A percentile compares a stretch with the other conserved stretches of the same genome.
These are phyloP conservation scores for Sebastes oblongus DNA, from an alignment of 2,797 vertebrate genomes.

Conservation along the genomic window DNA sequence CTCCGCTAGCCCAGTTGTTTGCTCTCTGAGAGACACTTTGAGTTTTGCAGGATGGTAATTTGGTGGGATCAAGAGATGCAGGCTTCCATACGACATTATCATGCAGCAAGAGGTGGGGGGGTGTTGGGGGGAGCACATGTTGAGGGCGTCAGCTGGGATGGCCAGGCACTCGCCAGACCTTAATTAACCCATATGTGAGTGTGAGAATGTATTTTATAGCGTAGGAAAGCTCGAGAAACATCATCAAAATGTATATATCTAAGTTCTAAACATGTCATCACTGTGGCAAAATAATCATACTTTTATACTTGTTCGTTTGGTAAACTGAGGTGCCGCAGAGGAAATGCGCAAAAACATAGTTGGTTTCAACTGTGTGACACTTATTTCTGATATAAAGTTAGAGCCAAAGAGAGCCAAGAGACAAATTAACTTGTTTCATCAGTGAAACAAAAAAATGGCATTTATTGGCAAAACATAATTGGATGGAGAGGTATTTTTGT, in stretches of 20 bases:
- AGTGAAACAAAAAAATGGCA: neutral
- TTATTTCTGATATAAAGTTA: neutral
- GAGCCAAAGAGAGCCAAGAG: too few species aligned
- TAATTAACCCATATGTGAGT: neutral
- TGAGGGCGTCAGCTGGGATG: conserved; percentile 73
- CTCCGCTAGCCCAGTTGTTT: conserved; percentile 83
- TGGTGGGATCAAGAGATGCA: conserved; percentile 78
- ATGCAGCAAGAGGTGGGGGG: conserved; percentile 68
- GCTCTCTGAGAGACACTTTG: conserved; percentile 78
- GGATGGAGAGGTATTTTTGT: neutral
- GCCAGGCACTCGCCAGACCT: neutral
- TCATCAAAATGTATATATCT: neutral
- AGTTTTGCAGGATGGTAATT: conserved; percentile 79
- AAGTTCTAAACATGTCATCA: neutral
- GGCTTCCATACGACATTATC: conserved; percentile 85
- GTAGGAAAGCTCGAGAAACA: neutral
- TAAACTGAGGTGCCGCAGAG: neutral
- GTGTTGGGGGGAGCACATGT: conserved; percentile 16
- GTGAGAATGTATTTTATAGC: neutral
- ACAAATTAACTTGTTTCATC: neutral
- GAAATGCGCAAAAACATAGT: neutral
- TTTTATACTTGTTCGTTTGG: neutral
- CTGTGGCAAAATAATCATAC: too few species aligned
- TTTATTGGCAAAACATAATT: neutral
- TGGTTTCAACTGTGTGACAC: neutral